Conservation (phyloP, 2,888 invertebrate genomes). For the Meta bourneti region DNA sequence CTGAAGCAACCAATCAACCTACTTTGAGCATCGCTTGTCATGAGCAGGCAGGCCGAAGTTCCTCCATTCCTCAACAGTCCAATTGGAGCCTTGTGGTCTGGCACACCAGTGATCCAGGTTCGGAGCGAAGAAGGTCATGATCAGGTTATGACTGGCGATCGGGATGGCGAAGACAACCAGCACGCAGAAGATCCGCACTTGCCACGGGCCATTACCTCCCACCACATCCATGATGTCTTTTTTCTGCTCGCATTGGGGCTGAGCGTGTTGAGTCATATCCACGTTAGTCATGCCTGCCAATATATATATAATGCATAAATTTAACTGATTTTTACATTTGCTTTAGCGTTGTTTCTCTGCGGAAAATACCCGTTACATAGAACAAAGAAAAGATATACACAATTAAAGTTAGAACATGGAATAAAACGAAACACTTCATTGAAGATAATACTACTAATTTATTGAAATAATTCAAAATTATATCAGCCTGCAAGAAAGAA, state of each 20-base stretch:
- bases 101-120: conserved; percentile 87
- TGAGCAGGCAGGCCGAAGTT: conserved; percentile 1
- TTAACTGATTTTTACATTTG: no score
- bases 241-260: background rate
- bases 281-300: no score
- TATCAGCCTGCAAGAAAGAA: no score
- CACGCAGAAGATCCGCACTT: conserved; percentile 18
- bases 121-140: conserved; percentile 87
- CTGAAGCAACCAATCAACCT: background rate
- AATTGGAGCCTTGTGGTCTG: conserved; percentile 82
- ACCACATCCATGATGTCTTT: conserved; percentile 52
- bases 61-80: conserved; percentile 50
- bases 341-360: no score
- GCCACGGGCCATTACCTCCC: conserved; percentile 52
- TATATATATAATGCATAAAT: no score
- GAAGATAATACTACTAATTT: no score
- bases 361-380: no score
- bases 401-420: no score
- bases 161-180: conserved; percentile 83
- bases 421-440: no score
- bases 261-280: background rate
- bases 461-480: no score
- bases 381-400: no score
- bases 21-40: conserved; percentile 25
- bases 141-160: conserved; percentile 90